Percentiles rank a stretch among this genome's conserved stretches.
Conservation (phyloP, 2,888 invertebrate genomes). For the Pyrrhosoma nymphula region DNA sequence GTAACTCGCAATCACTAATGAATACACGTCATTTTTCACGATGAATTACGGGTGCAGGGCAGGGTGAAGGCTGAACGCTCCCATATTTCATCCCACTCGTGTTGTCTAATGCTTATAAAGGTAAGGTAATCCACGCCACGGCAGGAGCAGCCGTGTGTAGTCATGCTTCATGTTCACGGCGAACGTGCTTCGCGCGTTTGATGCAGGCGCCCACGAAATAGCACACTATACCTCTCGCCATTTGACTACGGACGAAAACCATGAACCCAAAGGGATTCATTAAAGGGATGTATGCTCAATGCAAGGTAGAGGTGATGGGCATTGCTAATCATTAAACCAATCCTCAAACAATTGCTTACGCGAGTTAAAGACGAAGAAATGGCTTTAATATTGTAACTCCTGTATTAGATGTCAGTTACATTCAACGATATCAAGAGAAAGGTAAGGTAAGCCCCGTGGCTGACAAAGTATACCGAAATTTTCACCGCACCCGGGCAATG, state of each 20-base stretch:
- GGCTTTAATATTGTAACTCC: too few species aligned
- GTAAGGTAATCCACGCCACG: conserved; percentile 10
- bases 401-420: too few species aligned
- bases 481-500: too few species aligned
- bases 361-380: too few species aligned
- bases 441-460: too few species aligned
- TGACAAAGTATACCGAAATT: too few species aligned
- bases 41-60: not conserved
- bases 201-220: not conserved
- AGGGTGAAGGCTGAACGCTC: not conserved
- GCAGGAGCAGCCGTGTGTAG: not conserved
- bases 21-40: conserved; percentile 12
- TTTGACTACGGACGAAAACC: not conserved
- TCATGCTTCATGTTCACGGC: not conserved
- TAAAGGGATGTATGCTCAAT: not conserved
- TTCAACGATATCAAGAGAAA: too few species aligned
- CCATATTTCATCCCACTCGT: not conserved
- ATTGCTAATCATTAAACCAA: too few species aligned
- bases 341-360: too few species aligned
- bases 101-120: conserved; percentile 4
- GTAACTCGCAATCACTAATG: conserved; percentile 24
- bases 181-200: not conserved
- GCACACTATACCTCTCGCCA: not conserved
- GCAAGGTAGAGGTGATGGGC: not conserved
- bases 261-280: not conserved